Percentiles rank a stretch among this genome's conserved stretches.
These are phyloP conservation scores for Apoderus coryli DNA, from an alignment of 2,888 invertebrate species.

Conservation along the genomic window DNA sequence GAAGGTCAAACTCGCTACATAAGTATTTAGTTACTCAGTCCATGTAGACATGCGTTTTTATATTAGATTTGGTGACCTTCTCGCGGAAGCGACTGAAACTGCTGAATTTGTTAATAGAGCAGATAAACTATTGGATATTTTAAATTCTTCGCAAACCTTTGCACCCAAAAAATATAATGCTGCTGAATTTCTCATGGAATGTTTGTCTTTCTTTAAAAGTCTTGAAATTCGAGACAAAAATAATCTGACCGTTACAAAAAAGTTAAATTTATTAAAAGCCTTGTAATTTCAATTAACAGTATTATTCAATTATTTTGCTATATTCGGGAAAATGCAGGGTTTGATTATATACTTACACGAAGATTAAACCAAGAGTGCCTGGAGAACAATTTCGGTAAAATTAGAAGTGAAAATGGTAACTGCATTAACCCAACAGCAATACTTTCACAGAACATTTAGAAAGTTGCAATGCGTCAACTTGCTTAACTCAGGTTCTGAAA, in stretches of 20 bases:
- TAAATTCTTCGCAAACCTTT: slow-evolving; percentile 7
- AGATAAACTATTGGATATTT: slow-evolving; percentile 11
- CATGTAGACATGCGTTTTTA: slow-evolving; percentile 9
- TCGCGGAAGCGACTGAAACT: slow-evolving; percentile 8
- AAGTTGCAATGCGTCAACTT: slow-evolving; percentile 5
- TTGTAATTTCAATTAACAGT: too few relatives aligned
- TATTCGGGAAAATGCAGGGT: too few relatives aligned
- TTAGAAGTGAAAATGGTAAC: slow-evolving; percentile 6
- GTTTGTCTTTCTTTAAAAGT: too few relatives aligned
- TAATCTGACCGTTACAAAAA: too few relatives aligned
- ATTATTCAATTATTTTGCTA: too few relatives aligned
- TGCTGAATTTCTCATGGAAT: too few relatives aligned
- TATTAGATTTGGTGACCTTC: slow-evolving; percentile 10
- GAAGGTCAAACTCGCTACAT: slow-evolving; percentile 15
- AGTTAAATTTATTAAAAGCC: too few relatives aligned
- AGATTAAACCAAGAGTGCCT: too few relatives aligned
- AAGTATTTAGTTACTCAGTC: slow-evolving; percentile 12
- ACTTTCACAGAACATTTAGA: slow-evolving; percentile 7
- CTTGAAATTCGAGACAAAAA: too few relatives aligned
- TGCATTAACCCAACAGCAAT: slow-evolving; percentile 7
- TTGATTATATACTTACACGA: too few relatives aligned
- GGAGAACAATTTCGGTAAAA: slow-evolving; percentile 7
- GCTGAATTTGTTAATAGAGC: slow-evolving; percentile 11
- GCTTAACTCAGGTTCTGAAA: slow-evolving; percentile 1
- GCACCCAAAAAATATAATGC: slow-evolving; percentile 6